Percentiles rank a stretch among this genome's conserved stretches.
phyloP scores from a whole-genome alignment of 2,113 vertebrate species.

The Orthonyx spaldingii region DNA sequence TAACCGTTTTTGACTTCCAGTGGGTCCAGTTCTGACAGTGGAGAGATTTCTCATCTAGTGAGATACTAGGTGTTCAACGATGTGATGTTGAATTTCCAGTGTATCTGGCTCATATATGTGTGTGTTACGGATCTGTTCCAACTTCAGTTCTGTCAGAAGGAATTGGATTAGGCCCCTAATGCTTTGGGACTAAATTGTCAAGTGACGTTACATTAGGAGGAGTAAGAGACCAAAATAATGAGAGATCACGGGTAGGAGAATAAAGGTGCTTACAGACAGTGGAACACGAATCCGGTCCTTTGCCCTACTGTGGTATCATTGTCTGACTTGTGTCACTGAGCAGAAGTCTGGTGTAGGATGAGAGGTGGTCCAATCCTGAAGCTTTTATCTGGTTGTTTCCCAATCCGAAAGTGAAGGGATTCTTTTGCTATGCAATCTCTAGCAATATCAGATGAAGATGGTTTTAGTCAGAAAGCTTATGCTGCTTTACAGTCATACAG shows the following conservation, averaged over 20 bases:
- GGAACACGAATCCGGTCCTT: neutral
- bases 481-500: neutral
- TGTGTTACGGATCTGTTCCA: neutral
- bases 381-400: neutral
- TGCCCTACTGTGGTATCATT: neutral
- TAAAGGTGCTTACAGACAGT: neutral
- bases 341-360: neutral
- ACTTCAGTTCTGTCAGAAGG: neutral
- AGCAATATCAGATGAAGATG: neutral
- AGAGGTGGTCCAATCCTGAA: neutral
- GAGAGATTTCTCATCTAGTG: neutral
- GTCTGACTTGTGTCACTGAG: neutral
- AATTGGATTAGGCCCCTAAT: neutral
- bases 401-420: neutral
- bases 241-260: neutral
- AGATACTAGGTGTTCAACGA: neutral
- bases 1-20: neutral
- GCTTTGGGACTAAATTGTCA: neutral
- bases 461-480: neutral
- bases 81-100: neutral
- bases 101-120: neutral
- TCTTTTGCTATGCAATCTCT: neutral
- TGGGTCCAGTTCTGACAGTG: neutral
- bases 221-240: neutral
- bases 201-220: neutral